Percentiles rank a stretch among this genome's conserved stretches.
Conservation (phyloP, 2,888 invertebrate genomes). For the Caenorhabditis japonica region DNA sequence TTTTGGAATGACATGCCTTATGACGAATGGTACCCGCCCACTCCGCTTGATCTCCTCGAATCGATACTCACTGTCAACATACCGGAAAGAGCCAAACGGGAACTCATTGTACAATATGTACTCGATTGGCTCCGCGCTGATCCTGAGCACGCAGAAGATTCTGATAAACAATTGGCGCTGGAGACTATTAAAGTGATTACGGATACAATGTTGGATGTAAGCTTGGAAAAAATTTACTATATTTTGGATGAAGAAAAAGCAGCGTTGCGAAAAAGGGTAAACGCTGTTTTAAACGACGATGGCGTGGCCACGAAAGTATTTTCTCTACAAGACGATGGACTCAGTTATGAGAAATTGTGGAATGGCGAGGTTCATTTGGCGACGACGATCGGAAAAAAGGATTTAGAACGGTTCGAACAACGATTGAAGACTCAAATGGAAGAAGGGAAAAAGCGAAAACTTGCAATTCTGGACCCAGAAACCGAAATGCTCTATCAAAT, state of each 20-base stretch:
- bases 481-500: constrained; percentile 34
- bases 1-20: constrained; percentile 43
- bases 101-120: constrained; percentile 38
- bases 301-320: constrained; percentile 2
- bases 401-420: constrained; percentile 18
- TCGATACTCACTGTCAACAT: constrained; percentile 27
- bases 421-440: constrained; percentile 5
- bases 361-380: constrained; percentile 6
- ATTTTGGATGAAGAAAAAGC: constrained; percentile 32
- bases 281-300: not conserved
- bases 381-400: not conserved
- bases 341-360: constrained; percentile 23
- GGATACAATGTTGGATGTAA: constrained; percentile 22
- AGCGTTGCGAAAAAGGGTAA: not conserved
- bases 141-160: not conserved
- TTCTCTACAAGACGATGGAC: constrained; percentile 8
- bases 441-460: not conserved
- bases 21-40: constrained; percentile 48
- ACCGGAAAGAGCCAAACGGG: constrained; percentile 34
- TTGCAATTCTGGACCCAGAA: constrained; percentile 34
- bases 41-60: constrained; percentile 39
- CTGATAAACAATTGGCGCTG: constrained; percentile 11
- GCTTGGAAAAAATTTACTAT: constrained; percentile 34
- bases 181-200: constrained; percentile 32
- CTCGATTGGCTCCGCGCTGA: constrained; percentile 35